Conservation (phyloP, 30 jellyfish, hydroid and myxozoan genomes). For the Cassiopea andromeda region DNA sequence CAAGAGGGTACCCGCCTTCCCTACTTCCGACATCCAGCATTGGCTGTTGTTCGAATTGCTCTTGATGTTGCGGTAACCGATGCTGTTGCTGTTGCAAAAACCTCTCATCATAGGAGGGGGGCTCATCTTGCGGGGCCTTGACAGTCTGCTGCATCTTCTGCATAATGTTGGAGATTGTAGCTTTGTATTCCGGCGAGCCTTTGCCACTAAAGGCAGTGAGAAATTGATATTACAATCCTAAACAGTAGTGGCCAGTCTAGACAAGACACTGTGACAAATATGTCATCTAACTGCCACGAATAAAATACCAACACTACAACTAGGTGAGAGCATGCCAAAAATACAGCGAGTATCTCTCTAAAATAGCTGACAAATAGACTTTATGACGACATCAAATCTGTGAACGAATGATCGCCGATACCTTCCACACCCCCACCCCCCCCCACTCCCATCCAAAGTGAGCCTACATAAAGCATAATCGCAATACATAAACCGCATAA, state of each 20-base stretch:
- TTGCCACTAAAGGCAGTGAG: slow-evolving; percentile 34
- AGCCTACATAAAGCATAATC: too few relatives aligned
- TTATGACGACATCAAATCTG: too few relatives aligned
- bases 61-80: slow-evolving; percentile 31
- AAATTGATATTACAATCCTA: neutral
- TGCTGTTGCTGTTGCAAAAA: slow-evolving; percentile 6
- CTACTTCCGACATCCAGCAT: neutral
- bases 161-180: slow-evolving; percentile 40
- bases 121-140: slow-evolving; percentile 35
- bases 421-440: too few relatives aligned
- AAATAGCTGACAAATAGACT: too few relatives aligned
- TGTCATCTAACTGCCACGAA: too few relatives aligned
- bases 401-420: too few relatives aligned
- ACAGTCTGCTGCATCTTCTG: slow-evolving; percentile 66
- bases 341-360: too few relatives aligned
- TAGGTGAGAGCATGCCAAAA: too few relatives aligned
- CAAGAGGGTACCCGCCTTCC: neutral
- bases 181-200: slow-evolving; percentile 67
- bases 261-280: too few relatives aligned
- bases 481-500: too few relatives aligned
- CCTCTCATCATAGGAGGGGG: neutral
- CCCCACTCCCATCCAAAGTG: too few relatives aligned
- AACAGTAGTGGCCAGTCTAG: neutral
- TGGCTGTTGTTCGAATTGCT: neutral
- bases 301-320: too few relatives aligned